Evolutionary conservation across 2,888 invertebrate genomes (phyloP).

Genomic region (Eupithecia insigniata): DNA sequence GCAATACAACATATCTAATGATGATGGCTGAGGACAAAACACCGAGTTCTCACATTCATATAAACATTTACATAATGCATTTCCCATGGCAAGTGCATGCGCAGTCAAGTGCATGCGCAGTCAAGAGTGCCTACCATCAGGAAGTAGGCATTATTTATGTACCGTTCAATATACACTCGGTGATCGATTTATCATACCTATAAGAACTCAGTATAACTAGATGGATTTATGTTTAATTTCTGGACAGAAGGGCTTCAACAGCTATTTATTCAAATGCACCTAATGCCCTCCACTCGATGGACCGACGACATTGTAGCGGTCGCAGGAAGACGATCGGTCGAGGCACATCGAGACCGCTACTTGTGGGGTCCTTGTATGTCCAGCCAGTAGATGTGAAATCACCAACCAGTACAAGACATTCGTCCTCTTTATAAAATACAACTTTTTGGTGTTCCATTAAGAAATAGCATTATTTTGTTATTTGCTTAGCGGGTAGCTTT

Average conservation of each 20-base stretch:
- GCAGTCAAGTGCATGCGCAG: conserved; percentile 10
- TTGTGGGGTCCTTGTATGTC: no score
- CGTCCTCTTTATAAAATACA: no score
- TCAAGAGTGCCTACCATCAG: conserved; percentile 14
- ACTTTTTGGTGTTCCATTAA: no score
- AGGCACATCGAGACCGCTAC: no score
- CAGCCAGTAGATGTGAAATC: no score
- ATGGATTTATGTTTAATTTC: neutral
- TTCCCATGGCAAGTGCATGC: conserved; percentile 28
- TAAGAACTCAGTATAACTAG: neutral
- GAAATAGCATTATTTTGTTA: no score
- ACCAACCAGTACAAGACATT: no score
- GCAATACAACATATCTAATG: conserved; percentile 13
- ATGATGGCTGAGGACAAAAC: conserved; percentile 14
- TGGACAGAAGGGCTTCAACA: neutral
- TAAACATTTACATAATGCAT: conserved; percentile 25
- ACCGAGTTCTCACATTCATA: conserved; percentile 23
- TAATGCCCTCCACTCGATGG: neutral
- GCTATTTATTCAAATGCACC: neutral
- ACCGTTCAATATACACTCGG: conserved; percentile 1
- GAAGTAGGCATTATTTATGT: conserved; percentile 13
- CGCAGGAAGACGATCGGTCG: neutral
- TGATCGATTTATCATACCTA: neutral
- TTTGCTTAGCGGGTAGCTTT: no score
- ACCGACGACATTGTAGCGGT: neutral